phyloP scores from a whole-genome alignment of 1,140 invertebrate species.

The Lordiphosa clarofinis region DNA sequence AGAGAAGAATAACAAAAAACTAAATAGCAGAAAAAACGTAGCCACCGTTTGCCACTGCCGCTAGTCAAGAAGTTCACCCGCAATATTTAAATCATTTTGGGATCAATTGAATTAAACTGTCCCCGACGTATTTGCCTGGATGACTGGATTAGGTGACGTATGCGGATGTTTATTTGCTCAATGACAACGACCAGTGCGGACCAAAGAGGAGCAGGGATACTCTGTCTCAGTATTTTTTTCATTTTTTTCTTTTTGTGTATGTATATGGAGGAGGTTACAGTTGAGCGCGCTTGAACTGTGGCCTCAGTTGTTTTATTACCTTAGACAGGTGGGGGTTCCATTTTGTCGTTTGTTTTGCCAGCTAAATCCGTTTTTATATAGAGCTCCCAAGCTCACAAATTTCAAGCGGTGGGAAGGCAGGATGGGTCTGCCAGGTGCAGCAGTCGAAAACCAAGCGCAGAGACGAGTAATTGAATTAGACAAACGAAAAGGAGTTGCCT shows the following conservation, averaged over 20 bases:
- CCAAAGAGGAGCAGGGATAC: too few relatives aligned
- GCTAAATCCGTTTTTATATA: slow-evolving; percentile 22
- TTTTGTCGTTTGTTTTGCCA: slow-evolving; percentile 5
- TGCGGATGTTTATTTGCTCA: slow-evolving; percentile 21
- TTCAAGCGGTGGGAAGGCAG: slow-evolving; percentile 5
- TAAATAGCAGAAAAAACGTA: too few relatives aligned
- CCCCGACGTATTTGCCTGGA: slow-evolving; percentile 10
- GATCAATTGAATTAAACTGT: slow-evolving; percentile 42
- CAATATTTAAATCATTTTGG: slow-evolving; percentile 41
- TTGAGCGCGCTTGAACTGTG: slow-evolving; percentile 17
- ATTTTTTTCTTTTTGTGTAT: not conserved
- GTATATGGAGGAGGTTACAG: slow-evolving; percentile 4
- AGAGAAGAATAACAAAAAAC: too few relatives aligned
- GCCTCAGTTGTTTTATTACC: slow-evolving; percentile 17
- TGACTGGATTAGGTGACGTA: slow-evolving; percentile 22
- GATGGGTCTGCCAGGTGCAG: slow-evolving; percentile 8
- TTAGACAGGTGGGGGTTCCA: slow-evolving; percentile 11
- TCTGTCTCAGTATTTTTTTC: not conserved
- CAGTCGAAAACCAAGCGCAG: slow-evolving; percentile 13
- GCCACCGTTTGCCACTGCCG: not conserved
- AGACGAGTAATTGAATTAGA: slow-evolving; percentile 17
- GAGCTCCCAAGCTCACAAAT: slow-evolving; percentile 10
- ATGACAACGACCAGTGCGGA: slow-evolving; percentile 12
- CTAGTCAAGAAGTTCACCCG: slow-evolving; percentile 9
- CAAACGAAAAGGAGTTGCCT: not conserved